Conservation (phyloP, 2,113 vertebrate genomes). For the Bucco capensis region DNA sequence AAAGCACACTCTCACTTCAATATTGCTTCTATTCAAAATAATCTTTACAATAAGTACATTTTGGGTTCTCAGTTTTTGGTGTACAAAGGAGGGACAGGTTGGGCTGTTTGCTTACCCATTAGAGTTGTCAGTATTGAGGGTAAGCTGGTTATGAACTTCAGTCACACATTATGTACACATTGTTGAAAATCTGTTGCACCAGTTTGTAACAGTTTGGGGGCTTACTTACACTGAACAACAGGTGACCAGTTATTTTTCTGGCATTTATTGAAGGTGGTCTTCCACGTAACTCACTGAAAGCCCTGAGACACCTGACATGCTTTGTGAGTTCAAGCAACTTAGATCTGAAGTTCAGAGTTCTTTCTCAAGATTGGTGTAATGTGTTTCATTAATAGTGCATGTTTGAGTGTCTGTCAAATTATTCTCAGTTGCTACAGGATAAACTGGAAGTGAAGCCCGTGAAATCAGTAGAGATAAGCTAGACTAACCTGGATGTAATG, state of each 20-base stretch:
- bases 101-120: not conserved
- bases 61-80: not conserved
- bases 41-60: not conserved
- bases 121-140: not conserved
- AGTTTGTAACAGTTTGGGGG: not conserved
- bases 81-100: not conserved
- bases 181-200: slow-evolving; percentile 17
- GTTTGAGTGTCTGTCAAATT: not conserved
- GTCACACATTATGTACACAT: not conserved
- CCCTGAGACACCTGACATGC: not conserved
- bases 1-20: not conserved
- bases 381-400: not conserved
- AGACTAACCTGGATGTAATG: not conserved
- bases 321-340: not conserved
- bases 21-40: not conserved
- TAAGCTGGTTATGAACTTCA: not conserved
- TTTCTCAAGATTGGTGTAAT: not conserved
- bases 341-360: not conserved
- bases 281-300: not conserved
- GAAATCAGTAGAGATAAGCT: not conserved
- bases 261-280: not conserved
- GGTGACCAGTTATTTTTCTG: not conserved
- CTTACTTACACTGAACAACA: not conserved
- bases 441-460: not conserved
- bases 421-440: not conserved